Evolutionary conservation across 1,140 invertebrate species (phyloP).

Genomic region (Holcopasites calliopsidis): DNA sequence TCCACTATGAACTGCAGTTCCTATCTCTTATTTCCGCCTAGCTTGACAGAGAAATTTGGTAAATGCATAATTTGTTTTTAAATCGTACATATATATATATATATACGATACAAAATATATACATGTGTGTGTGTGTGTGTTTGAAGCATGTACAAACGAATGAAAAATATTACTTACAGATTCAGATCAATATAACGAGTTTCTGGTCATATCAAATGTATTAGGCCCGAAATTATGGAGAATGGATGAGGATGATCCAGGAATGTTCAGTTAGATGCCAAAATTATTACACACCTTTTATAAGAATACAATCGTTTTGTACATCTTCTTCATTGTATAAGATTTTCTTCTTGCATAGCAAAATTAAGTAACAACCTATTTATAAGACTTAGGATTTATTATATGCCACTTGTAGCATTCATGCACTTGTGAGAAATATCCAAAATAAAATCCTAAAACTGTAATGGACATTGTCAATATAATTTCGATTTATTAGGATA

Average conservation of each 20-base stretch:
- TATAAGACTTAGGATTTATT: not conserved
- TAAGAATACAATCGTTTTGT: slow-evolving; percentile 19
- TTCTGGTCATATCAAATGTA: slow-evolving; percentile 58
- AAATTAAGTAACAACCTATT: not conserved
- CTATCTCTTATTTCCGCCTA: slow-evolving; percentile 61
- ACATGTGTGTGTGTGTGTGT: too few relatives aligned
- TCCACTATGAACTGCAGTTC: slow-evolving; percentile 64
- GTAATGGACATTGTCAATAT: slow-evolving; percentile 1
- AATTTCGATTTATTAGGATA: not conserved
- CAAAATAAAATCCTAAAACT: slow-evolving; percentile 30
- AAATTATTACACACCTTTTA: slow-evolving; percentile 1
- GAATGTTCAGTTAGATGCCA: not conserved
- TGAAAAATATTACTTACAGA: slow-evolving; percentile 55
- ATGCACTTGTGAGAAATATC: not conserved
- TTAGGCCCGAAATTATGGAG: slow-evolving; percentile 63
- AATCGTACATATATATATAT: not conserved
- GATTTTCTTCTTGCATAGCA: not conserved
- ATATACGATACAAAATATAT: too few relatives aligned
- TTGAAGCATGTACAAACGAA: not conserved
- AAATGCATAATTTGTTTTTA: slow-evolving; percentile 29
- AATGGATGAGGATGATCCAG: not conserved
- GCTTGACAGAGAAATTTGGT: slow-evolving; percentile 68
- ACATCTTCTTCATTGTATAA: not conserved
- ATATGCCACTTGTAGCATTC: not conserved
- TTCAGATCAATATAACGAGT: slow-evolving; percentile 63